Evolutionary conservation across 2,113 vertebrate genomes (phyloP).

Genomic region (Hemichromis elongatus): DNA sequence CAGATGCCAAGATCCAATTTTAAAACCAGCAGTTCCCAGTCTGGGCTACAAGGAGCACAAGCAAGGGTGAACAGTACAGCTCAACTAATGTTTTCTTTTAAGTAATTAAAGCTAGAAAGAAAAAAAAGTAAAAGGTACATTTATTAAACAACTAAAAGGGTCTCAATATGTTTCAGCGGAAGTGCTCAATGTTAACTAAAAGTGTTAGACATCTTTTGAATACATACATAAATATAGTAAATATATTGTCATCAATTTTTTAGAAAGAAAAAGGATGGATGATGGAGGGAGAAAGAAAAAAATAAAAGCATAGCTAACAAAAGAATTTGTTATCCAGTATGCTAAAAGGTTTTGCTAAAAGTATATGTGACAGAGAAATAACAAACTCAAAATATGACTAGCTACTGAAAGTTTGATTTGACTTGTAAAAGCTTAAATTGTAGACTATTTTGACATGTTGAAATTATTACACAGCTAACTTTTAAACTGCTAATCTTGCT

Average conservation of each 20-base stretch:
- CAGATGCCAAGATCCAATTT: background rate
- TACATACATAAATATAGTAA: background rate
- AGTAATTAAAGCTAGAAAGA: background rate
- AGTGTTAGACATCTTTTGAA: background rate
- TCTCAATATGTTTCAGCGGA: background rate
- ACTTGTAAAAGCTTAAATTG: background rate
- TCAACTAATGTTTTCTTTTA: background rate
- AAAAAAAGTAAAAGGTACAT: background rate
- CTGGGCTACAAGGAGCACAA: background rate
- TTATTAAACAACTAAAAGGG: no score
- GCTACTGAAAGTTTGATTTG: background rate
- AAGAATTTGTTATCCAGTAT: background rate
- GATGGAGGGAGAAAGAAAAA: background rate
- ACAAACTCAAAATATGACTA: background rate
- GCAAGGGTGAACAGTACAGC: background rate
- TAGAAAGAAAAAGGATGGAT: background rate
- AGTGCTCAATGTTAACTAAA: background rate
- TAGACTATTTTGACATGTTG: background rate
- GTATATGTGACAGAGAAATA: background rate
- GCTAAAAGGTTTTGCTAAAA: background rate
- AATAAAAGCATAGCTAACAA: background rate
- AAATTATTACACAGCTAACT: background rate
- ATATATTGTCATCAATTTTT: background rate
- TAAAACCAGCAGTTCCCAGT: background rate
- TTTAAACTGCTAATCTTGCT: no score